phyloP scores from a whole-genome alignment of 2,888 invertebrate species.

The Oasisia sp. region DNA sequence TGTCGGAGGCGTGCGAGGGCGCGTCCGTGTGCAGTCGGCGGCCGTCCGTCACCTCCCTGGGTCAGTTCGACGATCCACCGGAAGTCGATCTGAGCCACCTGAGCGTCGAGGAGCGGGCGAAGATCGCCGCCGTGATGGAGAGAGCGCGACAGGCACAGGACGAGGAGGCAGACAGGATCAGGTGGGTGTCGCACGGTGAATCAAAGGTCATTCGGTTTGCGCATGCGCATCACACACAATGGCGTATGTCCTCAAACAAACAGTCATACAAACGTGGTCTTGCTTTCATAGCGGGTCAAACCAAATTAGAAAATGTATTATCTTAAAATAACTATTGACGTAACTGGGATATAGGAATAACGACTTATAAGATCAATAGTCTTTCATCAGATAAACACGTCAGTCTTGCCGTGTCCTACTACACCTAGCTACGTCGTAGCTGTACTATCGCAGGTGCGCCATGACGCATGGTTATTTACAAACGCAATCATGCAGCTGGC shows the following conservation, averaged over 20 bases:
- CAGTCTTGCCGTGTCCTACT: not conserved
- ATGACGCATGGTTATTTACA: not conserved
- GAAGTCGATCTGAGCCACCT: constrained; percentile 72
- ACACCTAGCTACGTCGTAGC: not conserved
- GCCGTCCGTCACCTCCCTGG: constrained; percentile 42
- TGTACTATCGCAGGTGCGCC: not conserved
- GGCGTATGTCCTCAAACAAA: too few species aligned
- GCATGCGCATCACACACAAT: not conserved
- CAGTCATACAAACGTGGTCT: not conserved
- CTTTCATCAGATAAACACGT: not conserved
- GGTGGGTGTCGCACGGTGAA: constrained; percentile 45
- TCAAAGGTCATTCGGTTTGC: not conserved
- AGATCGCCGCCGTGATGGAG: constrained; percentile 74
- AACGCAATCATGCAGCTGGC: not conserved
- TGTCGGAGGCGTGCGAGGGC: not conserved
- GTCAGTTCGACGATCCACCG: constrained; percentile 61
- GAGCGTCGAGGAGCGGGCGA: constrained; percentile 72
- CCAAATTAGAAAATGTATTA: not conserved
- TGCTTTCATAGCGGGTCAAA: not conserved
- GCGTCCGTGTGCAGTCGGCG: constrained; percentile 8
- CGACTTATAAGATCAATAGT: not conserved
- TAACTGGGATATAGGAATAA: not conserved
- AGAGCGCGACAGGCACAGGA: constrained; percentile 69
- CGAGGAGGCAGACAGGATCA: constrained; percentile 56
- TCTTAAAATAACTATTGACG: not conserved